Conservation (phyloP, 37 sponge, comb jelly and placozoan species). For the Dysidea cf. avara region DNA sequence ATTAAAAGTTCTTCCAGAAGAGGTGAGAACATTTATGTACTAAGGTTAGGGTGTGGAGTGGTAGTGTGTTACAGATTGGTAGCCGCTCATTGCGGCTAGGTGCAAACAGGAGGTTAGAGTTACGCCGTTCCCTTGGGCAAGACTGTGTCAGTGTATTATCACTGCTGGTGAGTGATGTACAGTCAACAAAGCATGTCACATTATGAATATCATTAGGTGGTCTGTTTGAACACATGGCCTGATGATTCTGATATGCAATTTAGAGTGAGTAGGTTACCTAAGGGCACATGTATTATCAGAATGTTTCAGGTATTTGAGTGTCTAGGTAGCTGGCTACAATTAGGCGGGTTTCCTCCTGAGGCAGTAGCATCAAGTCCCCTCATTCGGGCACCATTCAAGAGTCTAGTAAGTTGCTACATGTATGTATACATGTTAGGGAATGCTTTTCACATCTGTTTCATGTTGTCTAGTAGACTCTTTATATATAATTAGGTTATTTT, state of each 20-base stretch:
- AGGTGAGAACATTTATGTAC: no score
- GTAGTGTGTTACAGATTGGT: conserved; percentile 37
- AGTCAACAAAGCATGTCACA: no score
- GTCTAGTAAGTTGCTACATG: conserved; percentile 42
- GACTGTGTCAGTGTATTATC: conserved; percentile 48
- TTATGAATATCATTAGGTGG: not conserved
- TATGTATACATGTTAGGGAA: no score
- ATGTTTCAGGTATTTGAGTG: conserved; percentile 55
- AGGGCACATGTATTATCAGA: not conserved
- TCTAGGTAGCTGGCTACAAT: conserved; percentile 69
- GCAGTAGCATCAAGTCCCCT: conserved; percentile 53
- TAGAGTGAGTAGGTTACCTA: conserved; percentile 25
- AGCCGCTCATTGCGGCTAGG: conserved; percentile 59
- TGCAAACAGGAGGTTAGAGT: conserved; percentile 49
- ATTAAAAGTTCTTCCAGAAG: conserved; percentile 77
- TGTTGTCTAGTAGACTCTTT: no score
- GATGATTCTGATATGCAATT: conserved; percentile 20
- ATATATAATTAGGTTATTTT: no score
- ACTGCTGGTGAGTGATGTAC: conserved; percentile 21
- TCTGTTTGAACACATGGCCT: conserved; percentile 26
- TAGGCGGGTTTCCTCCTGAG: conserved; percentile 64
- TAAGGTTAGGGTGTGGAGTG: no score
- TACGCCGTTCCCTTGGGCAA: conserved; percentile 17
- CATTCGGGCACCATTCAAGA: conserved; percentile 54
- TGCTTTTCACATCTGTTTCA: no score